Base-by-base conservation (phyloP, 1,140 invertebrate genomes). In the Ericerus pela region DNA sequence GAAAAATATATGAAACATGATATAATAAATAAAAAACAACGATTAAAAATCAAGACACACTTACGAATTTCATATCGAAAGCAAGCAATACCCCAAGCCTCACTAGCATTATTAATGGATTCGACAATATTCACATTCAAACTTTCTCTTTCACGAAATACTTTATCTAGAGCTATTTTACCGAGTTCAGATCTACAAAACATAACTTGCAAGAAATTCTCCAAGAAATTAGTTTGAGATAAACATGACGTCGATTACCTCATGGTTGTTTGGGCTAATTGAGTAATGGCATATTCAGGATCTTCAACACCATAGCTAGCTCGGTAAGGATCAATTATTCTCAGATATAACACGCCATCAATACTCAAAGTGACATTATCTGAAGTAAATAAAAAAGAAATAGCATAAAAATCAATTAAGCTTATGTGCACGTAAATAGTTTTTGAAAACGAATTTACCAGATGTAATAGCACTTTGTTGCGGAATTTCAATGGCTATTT, bases 211-310 rank as follows among this genome's bases (percentile, higher is more conserved):
- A 22, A 37, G 4, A 28, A 5, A 33, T 18, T 27, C 3, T 26
- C 11, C 2, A 51, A 11, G 16, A 53, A 55, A 53, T 26, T 20
- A 30, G 27, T 56, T 54, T 27, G 28, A 41, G 28, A 28, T 1
- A 24, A 33, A 30, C n/a, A n/a, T 52, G 36, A 58, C 41, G 20
- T 24, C n/a, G 20, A n/a, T 53, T 64, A 73, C 71, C 82, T 82
- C 96, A 99, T 99, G 11, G 96, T 99, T 0, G 96, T 99, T 75
- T 99, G 96, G 0, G 96, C 96, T 36, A 99, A 73, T 70, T 99
- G 96, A 36, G 93, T 97, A 54, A 99, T 92, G 3, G 96, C 96
- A 80, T 96, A 99, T 72, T 99, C 95, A 16, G 95, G 91, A 76
- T 99, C 96, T 75, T 99, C 94, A 24, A 99, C 95, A 28, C 96